Evolutionary conservation across 2,797 vertebrate genomes (phyloP).

Genomic region (Thaleichthys pacificus): DNA sequence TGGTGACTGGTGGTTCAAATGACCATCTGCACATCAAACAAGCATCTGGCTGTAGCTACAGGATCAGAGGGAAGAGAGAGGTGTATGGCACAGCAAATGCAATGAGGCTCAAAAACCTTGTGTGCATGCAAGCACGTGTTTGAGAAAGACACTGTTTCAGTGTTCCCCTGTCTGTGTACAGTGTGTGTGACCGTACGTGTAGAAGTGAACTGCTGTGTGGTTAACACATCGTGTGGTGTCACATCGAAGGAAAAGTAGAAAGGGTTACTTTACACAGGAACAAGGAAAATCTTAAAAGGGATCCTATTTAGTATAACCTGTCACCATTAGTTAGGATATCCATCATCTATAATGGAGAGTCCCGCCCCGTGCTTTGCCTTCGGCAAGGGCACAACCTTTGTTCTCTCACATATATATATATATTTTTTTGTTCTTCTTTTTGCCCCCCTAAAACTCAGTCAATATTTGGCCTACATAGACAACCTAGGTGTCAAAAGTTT

Average conservation of each 20-base stretch:
- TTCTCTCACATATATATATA: no score
- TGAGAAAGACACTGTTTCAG: neutral
- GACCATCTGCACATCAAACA: slow-evolving; percentile 14
- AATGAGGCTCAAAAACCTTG: neutral
- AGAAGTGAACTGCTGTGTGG: neutral
- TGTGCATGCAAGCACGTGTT: neutral
- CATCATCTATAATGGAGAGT: neutral
- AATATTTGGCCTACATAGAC: no score
- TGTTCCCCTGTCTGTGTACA: neutral
- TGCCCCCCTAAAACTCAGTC: no score
- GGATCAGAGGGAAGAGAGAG: slow-evolving; percentile 4
- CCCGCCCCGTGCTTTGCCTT: no score
- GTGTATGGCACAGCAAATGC: neutral
- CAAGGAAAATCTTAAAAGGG: neutral
- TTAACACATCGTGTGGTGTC: neutral
- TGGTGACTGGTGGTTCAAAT: slow-evolving; percentile 5
- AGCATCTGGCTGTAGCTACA: neutral
- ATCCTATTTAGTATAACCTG: neutral
- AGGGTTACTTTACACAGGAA: neutral
- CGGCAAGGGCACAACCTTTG: no score
- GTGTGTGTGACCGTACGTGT: neutral
- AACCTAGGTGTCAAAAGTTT: no score
- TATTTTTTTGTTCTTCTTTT: no score
- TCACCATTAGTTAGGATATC: neutral
- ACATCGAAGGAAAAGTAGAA: neutral